phyloP scores from a whole-genome alignment of 92 coral and sea anemone species.

The Zoanthus gigantus region DNA sequence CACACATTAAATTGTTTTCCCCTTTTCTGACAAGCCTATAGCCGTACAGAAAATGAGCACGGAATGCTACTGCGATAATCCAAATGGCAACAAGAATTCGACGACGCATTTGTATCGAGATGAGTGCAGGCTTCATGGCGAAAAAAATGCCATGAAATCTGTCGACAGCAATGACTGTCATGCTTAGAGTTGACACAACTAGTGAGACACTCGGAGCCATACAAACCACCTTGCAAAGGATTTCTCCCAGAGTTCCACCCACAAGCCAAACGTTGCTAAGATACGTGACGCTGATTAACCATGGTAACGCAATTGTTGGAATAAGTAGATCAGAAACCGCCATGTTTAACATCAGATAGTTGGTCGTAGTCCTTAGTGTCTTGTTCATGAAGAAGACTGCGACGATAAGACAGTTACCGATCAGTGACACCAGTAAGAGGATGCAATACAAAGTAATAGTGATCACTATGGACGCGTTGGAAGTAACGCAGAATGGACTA shows the following conservation, averaged over 20 bases:
- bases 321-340: conserved; percentile 26
- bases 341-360: conserved; percentile 36
- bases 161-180: conserved; percentile 35
- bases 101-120: conserved; percentile 28
- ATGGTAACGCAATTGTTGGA: conserved; percentile 14
- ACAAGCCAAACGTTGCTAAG: conserved; percentile 24
- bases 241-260: conserved; percentile 8
- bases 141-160: conserved; percentile 34
- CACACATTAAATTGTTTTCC: conserved; percentile 10
- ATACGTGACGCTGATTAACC: conserved; percentile 27
- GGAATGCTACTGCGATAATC: conserved; percentile 18
- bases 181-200: conserved; percentile 30
- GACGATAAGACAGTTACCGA: conserved; percentile 20
- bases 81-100: conserved; percentile 9
- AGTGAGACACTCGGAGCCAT: conserved; percentile 24
- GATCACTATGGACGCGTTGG: conserved; percentile 14
- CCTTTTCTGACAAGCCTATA: conserved; percentile 26
- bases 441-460: conserved; percentile 15
- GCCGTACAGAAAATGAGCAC: conserved; percentile 37
- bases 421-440: background rate
- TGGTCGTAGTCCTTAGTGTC: conserved; percentile 23
- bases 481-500: conserved; percentile 26
- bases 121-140: conserved; percentile 38
- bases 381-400: conserved; percentile 17
- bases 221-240: conserved; percentile 9